Evolutionary conservation across 2,888 invertebrate species (phyloP), one percentile per base, ranked within the genome.

Genomic region (Pristionchus entomophagus): DNA sequence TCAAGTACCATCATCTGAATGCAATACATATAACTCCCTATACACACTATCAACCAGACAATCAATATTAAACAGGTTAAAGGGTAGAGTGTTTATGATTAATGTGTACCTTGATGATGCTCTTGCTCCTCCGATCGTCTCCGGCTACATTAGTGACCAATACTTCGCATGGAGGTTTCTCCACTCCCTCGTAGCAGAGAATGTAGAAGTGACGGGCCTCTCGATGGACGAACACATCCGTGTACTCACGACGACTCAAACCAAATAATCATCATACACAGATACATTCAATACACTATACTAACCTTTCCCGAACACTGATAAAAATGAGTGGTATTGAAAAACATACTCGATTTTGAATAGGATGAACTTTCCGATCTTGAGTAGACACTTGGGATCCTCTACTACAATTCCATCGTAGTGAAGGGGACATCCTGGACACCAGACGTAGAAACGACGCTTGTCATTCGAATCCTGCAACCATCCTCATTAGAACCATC

Each of bases 171-270:
- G 73, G 73, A 0, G 73, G 73, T 17, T 73, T 73, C 73, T 38
- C 41, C 5, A 73, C 73, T 73, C 73, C 73, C 22, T 73, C 73
- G 41, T 73, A 73, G 73, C 41, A 41, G 73, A 73, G 41, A 45
- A 73, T 73, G 45, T 73, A 73, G 73, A 73, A 73, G 73, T 73
- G 73, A 45, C 73, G 73, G 12, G 73, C n/a, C 22, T 73, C 73
- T 45, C 73, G 73, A 73, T 45, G 73, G 41, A 73, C 41, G 45
- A 73, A 73, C 41, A 73, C 73, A 41, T 73, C 73, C n/a, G 41
- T 73, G 73, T 73, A 73, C 73, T 73, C 73, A 45, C 73, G 73
- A 45, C 41, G 41, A 73, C 73, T 73, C 41, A 6, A 45, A 45
- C 32, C 45, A 45, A 45, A 45, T 14, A 45, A 45, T 45, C 45